Conservation (phyloP, 2,888 invertebrate genomes). For the Drosophila anomalata region DNA sequence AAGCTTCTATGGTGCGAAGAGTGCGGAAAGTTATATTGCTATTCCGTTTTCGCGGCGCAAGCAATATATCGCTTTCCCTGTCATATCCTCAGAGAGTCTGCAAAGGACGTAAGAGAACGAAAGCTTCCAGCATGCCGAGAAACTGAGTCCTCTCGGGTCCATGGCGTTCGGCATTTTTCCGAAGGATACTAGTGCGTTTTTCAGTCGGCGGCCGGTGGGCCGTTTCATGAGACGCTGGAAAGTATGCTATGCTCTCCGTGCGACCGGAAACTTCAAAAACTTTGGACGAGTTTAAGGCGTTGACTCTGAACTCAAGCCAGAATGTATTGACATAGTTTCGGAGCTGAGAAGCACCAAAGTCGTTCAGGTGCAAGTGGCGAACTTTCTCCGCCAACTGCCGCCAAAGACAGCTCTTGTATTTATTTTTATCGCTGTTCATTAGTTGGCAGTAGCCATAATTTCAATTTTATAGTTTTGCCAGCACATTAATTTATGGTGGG, state of each 20-base stretch:
- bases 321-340: constrained; percentile 70
- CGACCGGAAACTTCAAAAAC: constrained; percentile 13
- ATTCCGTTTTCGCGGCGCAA: constrained; percentile 65
- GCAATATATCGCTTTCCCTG: constrained; percentile 56
- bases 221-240: constrained; percentile 13
- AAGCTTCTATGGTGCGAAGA: constrained; percentile 57
- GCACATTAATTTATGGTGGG: constrained; percentile 44
- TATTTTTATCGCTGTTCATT: constrained; percentile 78
- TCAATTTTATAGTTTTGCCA: constrained; percentile 60
- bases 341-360: constrained; percentile 45
- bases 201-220: constrained; percentile 14
- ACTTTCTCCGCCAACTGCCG: constrained; percentile 58
- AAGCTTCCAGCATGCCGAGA: constrained; percentile 61
- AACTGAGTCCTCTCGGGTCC: constrained; percentile 11
- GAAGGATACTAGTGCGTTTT: constrained; percentile 1
- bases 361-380: constrained; percentile 64
- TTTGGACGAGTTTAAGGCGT: constrained; percentile 37
- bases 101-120: constrained; percentile 58
- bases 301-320: constrained; percentile 35
- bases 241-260: constrained; percentile 31
- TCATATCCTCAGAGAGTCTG: constrained; percentile 62
- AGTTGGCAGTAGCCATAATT: constrained; percentile 72
- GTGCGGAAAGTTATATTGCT: constrained; percentile 26
- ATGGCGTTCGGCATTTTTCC: neutral
- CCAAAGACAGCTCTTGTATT: constrained; percentile 48